Conservation (phyloP, 2,888 invertebrate species). For the Archips xylosteana region DNA sequence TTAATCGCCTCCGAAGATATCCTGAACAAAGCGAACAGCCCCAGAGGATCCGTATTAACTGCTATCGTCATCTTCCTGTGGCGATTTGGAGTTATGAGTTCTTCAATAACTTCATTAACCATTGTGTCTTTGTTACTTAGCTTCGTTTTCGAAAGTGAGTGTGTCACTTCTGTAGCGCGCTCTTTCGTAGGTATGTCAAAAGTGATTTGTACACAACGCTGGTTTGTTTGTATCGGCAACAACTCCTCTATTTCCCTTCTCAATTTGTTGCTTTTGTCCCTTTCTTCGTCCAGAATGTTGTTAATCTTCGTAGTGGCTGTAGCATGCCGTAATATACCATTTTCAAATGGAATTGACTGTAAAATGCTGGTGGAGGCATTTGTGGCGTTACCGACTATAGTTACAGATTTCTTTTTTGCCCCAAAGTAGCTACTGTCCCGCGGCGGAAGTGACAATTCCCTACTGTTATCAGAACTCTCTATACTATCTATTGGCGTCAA, state of each 20-base stretch:
- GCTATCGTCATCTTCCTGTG: conserved; percentile 60
- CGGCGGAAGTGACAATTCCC: neutral
- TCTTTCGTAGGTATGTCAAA: conserved; percentile 69
- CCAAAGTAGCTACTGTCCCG: neutral
- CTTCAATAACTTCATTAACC: conserved; percentile 45
- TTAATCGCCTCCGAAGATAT: conserved; percentile 67
- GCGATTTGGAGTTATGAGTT: conserved; percentile 41
- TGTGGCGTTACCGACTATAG: conserved; percentile 13
- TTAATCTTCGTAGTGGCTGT: conserved; percentile 12
- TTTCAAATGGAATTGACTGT: conserved; percentile 6
- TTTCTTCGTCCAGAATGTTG: conserved; percentile 51
- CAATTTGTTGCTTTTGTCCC: conserved; percentile 59
- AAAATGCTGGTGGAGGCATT: conserved; percentile 14
- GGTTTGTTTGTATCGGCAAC: conserved; percentile 48
- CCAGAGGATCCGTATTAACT: conserved; percentile 76
- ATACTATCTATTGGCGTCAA: neutral
- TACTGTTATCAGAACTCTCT: neutral
- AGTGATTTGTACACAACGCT: conserved; percentile 54
- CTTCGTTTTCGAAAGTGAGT: conserved; percentile 53
- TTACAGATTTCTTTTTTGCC: neutral
- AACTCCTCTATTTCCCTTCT: conserved; percentile 60
- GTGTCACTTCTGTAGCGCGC: conserved; percentile 63
- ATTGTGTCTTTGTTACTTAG: conserved; percentile 33
- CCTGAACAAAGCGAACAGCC: conserved; percentile 62
- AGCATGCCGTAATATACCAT: conserved; percentile 45